Evolutionary conservation across 2,113 vertebrate species (phyloP).

Genomic region (Nycticebus coucang): DNA sequence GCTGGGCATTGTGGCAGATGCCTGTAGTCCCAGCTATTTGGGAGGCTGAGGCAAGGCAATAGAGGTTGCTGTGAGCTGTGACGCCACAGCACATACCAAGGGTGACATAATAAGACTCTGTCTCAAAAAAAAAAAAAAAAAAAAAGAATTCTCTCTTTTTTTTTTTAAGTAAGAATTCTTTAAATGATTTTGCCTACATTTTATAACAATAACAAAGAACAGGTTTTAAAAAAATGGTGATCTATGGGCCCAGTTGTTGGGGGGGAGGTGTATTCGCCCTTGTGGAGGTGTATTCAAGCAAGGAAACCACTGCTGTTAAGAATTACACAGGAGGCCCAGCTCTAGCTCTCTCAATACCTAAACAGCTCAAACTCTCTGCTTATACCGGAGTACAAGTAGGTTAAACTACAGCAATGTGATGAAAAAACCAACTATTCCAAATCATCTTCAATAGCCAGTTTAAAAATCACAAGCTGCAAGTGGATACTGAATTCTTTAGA

Average conservation of each 20-base stretch:
- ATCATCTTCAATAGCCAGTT: background rate
- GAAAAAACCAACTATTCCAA: background rate
- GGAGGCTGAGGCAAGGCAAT: too few species aligned
- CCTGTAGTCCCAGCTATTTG: too few species aligned
- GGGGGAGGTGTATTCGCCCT: too few species aligned
- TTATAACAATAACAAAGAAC: slow-evolving; percentile 24
- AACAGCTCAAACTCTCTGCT: background rate
- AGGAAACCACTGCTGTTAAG: slow-evolving; percentile 27
- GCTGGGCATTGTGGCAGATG: too few species aligned
- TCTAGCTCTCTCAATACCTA: background rate
- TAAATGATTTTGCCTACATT: slow-evolving; percentile 20
- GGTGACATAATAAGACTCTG: too few species aligned
- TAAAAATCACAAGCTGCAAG: background rate
- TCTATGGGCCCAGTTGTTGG: background rate
- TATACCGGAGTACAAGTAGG: background rate
- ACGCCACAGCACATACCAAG: too few species aligned
- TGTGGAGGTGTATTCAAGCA: background rate
- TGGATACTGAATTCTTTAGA: background rate
- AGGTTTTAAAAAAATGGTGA: background rate
- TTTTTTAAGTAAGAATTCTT: background rate
- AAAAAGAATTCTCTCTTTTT: background rate
- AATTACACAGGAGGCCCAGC: background rate
- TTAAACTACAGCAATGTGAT: background rate
- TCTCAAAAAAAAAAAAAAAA: too few species aligned
- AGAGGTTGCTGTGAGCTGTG: too few species aligned